Conservation (phyloP, 2,888 invertebrate genomes). For the Andrena flavipes region DNA sequence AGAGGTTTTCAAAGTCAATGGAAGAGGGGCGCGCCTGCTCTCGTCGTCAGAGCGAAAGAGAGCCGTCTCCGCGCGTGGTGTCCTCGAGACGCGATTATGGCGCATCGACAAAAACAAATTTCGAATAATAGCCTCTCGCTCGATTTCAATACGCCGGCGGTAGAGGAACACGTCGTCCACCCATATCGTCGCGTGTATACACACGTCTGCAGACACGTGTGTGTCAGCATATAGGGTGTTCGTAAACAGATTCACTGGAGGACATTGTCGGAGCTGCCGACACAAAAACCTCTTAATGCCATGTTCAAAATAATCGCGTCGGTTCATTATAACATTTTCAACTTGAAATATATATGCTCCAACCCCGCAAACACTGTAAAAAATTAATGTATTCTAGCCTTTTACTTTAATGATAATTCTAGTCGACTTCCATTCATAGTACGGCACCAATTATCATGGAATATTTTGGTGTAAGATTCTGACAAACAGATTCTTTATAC, state of each 20-base stretch:
- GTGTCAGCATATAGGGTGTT: slow-evolving; percentile 21
- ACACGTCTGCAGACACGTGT: background rate
- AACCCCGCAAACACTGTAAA: background rate
- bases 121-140: slow-evolving; percentile 71
- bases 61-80: slow-evolving; percentile 45
- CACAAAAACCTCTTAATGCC: slow-evolving; percentile 1
- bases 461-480: no score
- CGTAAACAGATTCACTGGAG: slow-evolving; percentile 15
- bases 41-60: slow-evolving; percentile 38
- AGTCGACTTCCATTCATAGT: background rate
- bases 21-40: slow-evolving; percentile 35
- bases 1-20: slow-evolving; percentile 46
- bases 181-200: background rate
- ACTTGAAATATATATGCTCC: background rate
- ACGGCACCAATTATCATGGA: background rate
- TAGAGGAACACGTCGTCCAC: slow-evolving; percentile 44
- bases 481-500: background rate
- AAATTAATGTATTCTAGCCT: background rate
- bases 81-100: slow-evolving; percentile 71
- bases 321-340: background rate
- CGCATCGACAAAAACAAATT: slow-evolving; percentile 74
- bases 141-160: slow-evolving; percentile 65
- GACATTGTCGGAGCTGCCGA: slow-evolving; percentile 4
- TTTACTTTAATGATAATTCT: background rate
- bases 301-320: background rate